A percentile compares a stretch with the other conserved stretches of the same genome.
These are phyloP conservation scores for Syngnathoides biaculeatus DNA, from an alignment of 2,113 vertebrate genomes.

Conservation along the genomic window DNA sequence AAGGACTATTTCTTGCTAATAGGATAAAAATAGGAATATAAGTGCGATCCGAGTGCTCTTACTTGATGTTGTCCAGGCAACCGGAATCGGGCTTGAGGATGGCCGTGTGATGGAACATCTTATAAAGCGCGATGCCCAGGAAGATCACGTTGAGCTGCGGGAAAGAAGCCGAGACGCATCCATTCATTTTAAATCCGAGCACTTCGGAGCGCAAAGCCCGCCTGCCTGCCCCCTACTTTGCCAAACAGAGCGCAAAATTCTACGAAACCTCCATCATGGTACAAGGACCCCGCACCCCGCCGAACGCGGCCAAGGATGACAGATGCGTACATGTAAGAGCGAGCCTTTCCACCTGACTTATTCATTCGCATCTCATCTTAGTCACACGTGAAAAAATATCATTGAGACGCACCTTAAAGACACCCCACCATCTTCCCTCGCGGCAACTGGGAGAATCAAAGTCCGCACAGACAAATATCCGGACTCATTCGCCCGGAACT, in stretches of 20 bases:
- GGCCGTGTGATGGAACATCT: constrained; percentile 99
- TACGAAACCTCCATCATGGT: constrained; percentile 25
- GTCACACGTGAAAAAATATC: constrained; percentile 30
- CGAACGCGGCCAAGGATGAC: constrained; percentile 30
- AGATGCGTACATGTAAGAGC: constrained; percentile 35
- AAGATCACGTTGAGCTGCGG: constrained; percentile 95
- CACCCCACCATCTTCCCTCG: constrained; percentile 3
- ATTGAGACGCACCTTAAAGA: neutral
- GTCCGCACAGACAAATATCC: neutral
- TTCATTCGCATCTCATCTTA: constrained; percentile 49
- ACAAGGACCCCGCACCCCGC: neutral
- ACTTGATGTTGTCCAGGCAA: constrained; percentile 99
- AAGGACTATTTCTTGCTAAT: constrained; percentile 23
- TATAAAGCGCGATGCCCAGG: constrained; percentile 97
- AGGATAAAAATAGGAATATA: constrained; percentile 9
- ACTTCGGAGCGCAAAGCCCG: constrained; percentile 44
- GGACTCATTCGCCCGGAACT: neutral
- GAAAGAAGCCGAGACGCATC: constrained; percentile 7
- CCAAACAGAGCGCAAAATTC: constrained; percentile 68
- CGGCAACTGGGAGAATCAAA: neutral
- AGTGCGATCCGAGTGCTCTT: constrained; percentile 66
- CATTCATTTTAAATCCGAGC: constrained; percentile 60
- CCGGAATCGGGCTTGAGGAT: constrained; percentile 97
- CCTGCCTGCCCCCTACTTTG: constrained; percentile 50
- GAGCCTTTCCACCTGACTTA: constrained; percentile 48